Percentiles rank a stretch among this genome's conserved stretches.
These are phyloP conservation scores for Euzetes globulus DNA, from an alignment of 2,888 invertebrate genomes.

Conservation along the genomic window DNA sequence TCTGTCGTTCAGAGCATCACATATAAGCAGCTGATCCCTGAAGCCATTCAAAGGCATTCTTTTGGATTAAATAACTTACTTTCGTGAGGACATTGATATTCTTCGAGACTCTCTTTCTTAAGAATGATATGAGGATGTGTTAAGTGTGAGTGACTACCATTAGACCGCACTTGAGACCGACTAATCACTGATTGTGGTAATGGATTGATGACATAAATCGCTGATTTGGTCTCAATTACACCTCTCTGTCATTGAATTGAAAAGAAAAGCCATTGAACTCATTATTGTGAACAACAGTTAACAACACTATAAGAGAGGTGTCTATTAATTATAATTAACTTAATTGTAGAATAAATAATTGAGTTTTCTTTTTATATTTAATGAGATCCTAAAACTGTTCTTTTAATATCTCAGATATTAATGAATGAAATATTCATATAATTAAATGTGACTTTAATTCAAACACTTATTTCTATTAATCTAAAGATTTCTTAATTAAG, in stretches of 20 bases:
- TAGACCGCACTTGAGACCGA: background rate
- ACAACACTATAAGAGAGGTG: background rate
- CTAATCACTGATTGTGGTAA: slow-evolving; percentile 35
- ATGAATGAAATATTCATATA: background rate
- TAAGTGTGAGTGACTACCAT: slow-evolving; percentile 12
- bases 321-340: background rate
- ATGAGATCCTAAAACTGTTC: background rate
- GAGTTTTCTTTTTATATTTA: background rate
- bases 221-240: slow-evolving; percentile 38
- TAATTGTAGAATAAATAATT: background rate
- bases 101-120: slow-evolving; percentile 31
- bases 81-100: slow-evolving; percentile 37
- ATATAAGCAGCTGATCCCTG: background rate
- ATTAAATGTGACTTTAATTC: background rate
- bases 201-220: slow-evolving; percentile 39
- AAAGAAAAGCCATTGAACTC: slow-evolving; percentile 10
- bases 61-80: slow-evolving; percentile 15
- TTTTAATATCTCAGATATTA: background rate
- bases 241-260: slow-evolving; percentile 38
- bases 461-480: too few species aligned
- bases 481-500: too few species aligned
- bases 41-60: background rate
- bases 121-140: slow-evolving; percentile 33
- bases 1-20: background rate
- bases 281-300: background rate